Percentiles rank a stretch among this genome's conserved stretches.
Conservation (phyloP, 1,140 invertebrate genomes). For the Magallana gigas region DNA sequence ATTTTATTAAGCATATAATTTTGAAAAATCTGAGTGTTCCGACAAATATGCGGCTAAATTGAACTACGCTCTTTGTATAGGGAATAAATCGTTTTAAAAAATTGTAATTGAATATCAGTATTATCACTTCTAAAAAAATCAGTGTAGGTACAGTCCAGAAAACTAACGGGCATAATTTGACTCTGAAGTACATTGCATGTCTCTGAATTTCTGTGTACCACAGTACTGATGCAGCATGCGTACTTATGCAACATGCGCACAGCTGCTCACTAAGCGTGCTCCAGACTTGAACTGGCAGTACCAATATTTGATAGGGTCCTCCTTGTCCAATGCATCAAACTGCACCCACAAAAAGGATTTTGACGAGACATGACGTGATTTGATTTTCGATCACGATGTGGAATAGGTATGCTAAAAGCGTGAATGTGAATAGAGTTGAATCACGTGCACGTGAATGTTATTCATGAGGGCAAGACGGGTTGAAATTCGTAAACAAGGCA, state of each 20-base stretch:
- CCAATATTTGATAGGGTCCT: background rate
- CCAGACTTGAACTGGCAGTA: background rate
- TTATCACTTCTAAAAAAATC: background rate
- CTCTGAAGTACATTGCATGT: background rate
- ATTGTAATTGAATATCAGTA: background rate
- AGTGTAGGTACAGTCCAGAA: background rate
- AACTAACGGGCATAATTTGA: background rate
- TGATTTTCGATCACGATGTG: background rate
- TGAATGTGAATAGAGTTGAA: background rate
- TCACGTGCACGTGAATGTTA: background rate
- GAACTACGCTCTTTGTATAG: background rate
- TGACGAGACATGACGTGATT: background rate
- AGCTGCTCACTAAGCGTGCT: background rate
- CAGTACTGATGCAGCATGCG: background rate
- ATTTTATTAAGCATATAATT: background rate
- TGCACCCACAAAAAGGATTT: background rate
- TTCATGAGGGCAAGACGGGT: slow-evolving; percentile 3
- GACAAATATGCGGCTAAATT: background rate
- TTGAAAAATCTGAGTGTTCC: background rate
- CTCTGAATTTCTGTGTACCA: background rate
- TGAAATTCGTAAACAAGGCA: background rate
- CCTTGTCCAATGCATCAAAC: background rate
- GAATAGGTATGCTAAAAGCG: background rate
- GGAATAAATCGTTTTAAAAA: background rate
- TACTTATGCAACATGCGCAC: background rate